These are phyloP conservation scores for Pristionchus pacificus DNA, from an alignment of 1,140 invertebrate species.

Conservation along the genomic window DNA sequence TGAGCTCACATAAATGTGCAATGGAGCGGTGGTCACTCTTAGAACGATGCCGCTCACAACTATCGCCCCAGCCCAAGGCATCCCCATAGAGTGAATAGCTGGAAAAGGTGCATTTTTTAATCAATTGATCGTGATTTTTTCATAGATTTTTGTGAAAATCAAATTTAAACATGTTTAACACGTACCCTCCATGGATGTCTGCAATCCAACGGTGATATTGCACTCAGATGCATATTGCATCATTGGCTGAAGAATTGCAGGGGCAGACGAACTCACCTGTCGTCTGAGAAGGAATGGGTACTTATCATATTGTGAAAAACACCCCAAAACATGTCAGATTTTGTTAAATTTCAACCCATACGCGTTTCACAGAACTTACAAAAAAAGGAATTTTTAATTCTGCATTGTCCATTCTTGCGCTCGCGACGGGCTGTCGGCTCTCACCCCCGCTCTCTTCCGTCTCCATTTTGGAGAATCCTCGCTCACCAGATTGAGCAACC, in stretches of 20 bases:
- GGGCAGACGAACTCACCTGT: too few relatives aligned
- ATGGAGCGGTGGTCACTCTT: slow-evolving; percentile 34
- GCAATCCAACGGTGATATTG: slow-evolving; percentile 41
- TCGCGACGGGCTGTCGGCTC: too few relatives aligned
- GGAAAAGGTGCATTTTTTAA: slow-evolving; percentile 31
- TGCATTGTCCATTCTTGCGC: too few relatives aligned
- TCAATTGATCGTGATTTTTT: not conserved
- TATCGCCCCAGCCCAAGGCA: slow-evolving; percentile 39
- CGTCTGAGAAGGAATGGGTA: too few relatives aligned
- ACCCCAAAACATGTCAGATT: too few relatives aligned
- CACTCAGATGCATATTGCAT: slow-evolving; percentile 46
- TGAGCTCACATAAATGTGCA: slow-evolving; percentile 34
- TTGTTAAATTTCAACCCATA: too few relatives aligned
- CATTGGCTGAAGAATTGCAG: slow-evolving; percentile 31
- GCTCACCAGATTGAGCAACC: too few relatives aligned
- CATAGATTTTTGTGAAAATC: not conserved
- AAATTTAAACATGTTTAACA: slow-evolving; percentile 22
- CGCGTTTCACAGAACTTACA: too few relatives aligned
- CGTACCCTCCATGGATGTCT: slow-evolving; percentile 43
- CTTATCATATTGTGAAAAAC: too few relatives aligned
- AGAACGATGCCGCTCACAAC: slow-evolving; percentile 36
- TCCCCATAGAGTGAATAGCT: slow-evolving; percentile 38
- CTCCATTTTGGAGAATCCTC: too few relatives aligned
- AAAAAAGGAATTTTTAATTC: too few relatives aligned
- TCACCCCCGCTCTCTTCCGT: too few relatives aligned